Evolutionary conservation across 2,888 invertebrate genomes (phyloP).

Genomic region (Byasa hedistus): DNA sequence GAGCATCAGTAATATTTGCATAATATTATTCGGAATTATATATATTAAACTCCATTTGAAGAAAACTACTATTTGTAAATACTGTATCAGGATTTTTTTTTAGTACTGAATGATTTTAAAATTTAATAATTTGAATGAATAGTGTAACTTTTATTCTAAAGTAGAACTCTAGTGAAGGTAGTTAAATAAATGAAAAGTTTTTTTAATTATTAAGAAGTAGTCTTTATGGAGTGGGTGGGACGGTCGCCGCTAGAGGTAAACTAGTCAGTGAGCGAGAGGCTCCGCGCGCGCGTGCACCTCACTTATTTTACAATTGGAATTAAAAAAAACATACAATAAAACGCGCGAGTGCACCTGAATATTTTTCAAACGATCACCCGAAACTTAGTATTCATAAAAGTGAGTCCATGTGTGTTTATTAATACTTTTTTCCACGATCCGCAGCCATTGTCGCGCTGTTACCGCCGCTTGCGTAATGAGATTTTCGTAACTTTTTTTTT

Average conservation of each 20-base stretch:
- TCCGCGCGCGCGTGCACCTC: slow-evolving; percentile 32
- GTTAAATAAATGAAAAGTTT: no score
- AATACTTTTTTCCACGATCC: background rate
- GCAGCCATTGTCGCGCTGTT: slow-evolving; percentile 20
- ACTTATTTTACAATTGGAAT: background rate
- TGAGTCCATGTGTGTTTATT: slow-evolving; percentile 21
- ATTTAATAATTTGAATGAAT: no score
- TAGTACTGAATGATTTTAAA: no score
- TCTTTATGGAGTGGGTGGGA: slow-evolving; percentile 3
- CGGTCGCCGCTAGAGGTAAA: slow-evolving; percentile 23
- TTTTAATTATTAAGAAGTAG: slow-evolving; percentile 14
- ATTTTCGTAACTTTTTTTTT: slow-evolving; percentile 38
- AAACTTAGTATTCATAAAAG: background rate
- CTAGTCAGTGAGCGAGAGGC: slow-evolving; percentile 32
- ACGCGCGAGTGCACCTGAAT: slow-evolving; percentile 6
- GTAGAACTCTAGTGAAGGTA: no score
- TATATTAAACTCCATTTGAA: no score
- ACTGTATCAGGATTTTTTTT: no score
- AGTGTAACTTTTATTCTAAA: no score
- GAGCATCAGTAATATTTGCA: no score
- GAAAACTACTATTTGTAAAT: no score
- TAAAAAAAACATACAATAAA: background rate
- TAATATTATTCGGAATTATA: no score
- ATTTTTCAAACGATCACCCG: slow-evolving; percentile 1
- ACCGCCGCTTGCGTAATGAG: slow-evolving; percentile 31